A percentile compares a stretch with the other conserved stretches of the same genome.
phyloP scores from a whole-genome alignment of 2,113 vertebrate species.

The Chamaea fasciata region DNA sequence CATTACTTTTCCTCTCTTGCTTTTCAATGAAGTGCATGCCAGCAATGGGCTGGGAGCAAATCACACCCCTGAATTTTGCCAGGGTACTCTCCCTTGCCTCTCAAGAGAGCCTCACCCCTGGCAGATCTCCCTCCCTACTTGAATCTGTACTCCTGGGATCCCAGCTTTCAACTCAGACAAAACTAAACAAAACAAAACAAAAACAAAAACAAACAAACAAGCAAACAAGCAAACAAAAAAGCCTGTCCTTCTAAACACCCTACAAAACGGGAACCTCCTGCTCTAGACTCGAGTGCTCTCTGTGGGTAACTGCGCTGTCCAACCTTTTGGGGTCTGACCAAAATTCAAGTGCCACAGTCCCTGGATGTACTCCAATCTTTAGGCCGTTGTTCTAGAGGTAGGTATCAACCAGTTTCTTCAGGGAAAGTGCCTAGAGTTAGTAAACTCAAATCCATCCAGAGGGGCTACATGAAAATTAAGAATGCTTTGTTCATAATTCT shows the following conservation, averaged over 20 bases:
- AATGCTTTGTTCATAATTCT: background rate
- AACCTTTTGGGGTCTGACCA: background rate
- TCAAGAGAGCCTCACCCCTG: background rate
- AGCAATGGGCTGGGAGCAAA: background rate
- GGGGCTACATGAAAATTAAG: background rate
- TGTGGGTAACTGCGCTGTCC: background rate
- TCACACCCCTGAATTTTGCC: background rate
- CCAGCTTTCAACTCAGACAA: background rate
- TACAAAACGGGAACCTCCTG: background rate
- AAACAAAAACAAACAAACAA: background rate
- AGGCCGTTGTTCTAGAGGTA: rapidly evolving
- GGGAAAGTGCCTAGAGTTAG: background rate
- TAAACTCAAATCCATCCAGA: background rate
- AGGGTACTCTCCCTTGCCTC: background rate
- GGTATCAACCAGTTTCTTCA: background rate
- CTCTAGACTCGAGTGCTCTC: rapidly evolving
- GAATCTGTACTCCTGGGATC: background rate
- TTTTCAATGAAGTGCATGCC: background rate
- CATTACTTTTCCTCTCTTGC: background rate
- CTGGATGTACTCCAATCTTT: background rate
- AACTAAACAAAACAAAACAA: background rate
- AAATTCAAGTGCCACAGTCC: background rate
- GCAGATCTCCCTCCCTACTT: background rate
- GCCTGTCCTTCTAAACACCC: background rate
- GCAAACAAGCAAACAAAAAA: background rate